Evolutionary conservation across 2,888 invertebrate genomes (phyloP), one percentile per base, ranked within the genome.

Genomic region (Tiliacea aurago): DNA sequence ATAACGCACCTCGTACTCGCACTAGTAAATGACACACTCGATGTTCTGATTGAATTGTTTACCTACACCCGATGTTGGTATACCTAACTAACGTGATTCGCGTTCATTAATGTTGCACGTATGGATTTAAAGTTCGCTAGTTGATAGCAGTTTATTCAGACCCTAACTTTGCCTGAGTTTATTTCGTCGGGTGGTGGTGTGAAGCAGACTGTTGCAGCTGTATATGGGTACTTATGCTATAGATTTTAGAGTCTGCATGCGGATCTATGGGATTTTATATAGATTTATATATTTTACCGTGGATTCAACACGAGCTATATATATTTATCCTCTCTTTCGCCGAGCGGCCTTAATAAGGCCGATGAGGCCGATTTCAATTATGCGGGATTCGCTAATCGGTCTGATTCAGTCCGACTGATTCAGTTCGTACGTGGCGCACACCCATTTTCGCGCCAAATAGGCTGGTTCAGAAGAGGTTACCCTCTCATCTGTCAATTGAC

Each of bases 1-100:
- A 23, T 33, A 76, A 41, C 47, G 66, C 56, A 70, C 83, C 75
- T 61, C 37, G 28, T n/a, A 28, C 47, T 15, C 62, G 28, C 61
- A 69, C 64, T 72, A 83, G 86, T 85, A 86, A 89, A 90, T 87
- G 90, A 88, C 88, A 86, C 85, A 88, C 85, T 88, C 88, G 83
- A 89, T 86, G 87, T 82, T 84, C 86, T 88, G 90, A 91, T 90
- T 91, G 88, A 91, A 91, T 89, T 89, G 90, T 90, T 89, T 89
- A 87, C 87, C 80, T 87, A 80, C 86, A 81, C 81, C 77, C 82
- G 78, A 84, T 77, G 84, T 81, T 86, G 81, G 86, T 85, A 80
- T 87, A n/a, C n/a, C n/a, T n/a, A 86, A 87, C 87, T 88, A 90
- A 88, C 87, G 87, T 84, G 88, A 88, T 89, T 87, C 89, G 83